A percentile compares a stretch with the other conserved stretches of the same genome.
Evolutionary conservation across 2,113 vertebrate genomes (phyloP).

Genomic region (Pardalotus punctatus): DNA sequence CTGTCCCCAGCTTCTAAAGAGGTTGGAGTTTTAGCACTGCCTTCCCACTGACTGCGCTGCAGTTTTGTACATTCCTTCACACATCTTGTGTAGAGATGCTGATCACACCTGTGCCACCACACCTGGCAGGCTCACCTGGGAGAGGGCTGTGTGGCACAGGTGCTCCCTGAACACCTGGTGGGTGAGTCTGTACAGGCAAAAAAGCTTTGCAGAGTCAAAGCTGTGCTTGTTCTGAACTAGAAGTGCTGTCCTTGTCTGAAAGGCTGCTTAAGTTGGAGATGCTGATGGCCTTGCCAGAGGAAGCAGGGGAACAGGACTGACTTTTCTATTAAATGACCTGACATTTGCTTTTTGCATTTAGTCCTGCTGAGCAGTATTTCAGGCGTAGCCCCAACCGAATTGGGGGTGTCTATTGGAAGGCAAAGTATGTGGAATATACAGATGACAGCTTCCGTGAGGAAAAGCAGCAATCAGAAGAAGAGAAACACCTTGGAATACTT

Average conservation of each 20-base stretch:
- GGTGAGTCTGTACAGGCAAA: neutral
- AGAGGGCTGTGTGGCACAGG: neutral
- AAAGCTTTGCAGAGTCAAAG: neutral
- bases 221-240: neutral
- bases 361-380: constrained; percentile 72
- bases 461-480: constrained; percentile 53
- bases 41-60: neutral
- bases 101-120: neutral
- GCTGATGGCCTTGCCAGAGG: neutral
- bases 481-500: constrained; percentile 75
- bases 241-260: neutral
- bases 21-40: neutral
- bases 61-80: neutral
- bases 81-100: neutral
- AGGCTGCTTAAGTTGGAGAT: neutral
- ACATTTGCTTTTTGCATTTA: constrained; percentile 2
- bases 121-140: neutral
- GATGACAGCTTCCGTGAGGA: constrained; percentile 74
- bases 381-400: constrained; percentile 35
- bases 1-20: neutral
- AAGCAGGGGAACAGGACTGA: neutral
- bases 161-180: neutral
- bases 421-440: constrained; percentile 72
- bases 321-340: neutral
- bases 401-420: constrained; percentile 79